phyloP scores from a whole-genome alignment of 2,888 invertebrate genomes.

The Volucella inflata region DNA sequence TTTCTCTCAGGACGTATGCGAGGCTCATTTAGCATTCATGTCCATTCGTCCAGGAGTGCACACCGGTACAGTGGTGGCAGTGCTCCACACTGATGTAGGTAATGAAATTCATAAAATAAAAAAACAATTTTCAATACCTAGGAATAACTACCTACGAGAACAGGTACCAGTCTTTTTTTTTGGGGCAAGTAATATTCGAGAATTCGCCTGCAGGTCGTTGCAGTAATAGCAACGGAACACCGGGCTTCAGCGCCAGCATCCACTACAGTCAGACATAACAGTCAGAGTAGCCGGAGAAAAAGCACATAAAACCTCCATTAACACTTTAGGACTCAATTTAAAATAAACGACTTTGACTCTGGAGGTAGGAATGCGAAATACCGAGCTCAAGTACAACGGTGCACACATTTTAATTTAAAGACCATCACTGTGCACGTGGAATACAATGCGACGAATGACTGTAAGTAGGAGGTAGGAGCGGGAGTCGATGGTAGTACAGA shows the following conservation, averaged over 20 bases:
- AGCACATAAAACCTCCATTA: slow-evolving; percentile 68
- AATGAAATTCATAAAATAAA: slow-evolving; percentile 63
- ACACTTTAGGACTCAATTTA: slow-evolving; percentile 75
- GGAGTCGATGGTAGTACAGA: no score
- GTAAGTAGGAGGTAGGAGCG: not conserved
- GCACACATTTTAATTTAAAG: slow-evolving; percentile 70
- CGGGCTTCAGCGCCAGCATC: no score
- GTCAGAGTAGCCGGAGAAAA: slow-evolving; percentile 2
- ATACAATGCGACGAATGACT: slow-evolving; percentile 14
- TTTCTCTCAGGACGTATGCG: slow-evolving; percentile 11
- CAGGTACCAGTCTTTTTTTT: slow-evolving; percentile 9
- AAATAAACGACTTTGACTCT: slow-evolving; percentile 72
- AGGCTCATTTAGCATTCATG: slow-evolving; percentile 61
- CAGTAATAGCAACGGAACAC: no score
- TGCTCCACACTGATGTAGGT: slow-evolving; percentile 24
- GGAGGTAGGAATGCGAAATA: slow-evolving; percentile 28
- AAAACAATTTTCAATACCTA: slow-evolving; percentile 37
- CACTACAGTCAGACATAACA: no score
- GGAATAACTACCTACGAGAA: not conserved
- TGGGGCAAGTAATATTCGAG: slow-evolving; percentile 35
- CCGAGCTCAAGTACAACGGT: slow-evolving; percentile 46
- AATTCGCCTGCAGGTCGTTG: not conserved
- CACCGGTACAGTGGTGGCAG: slow-evolving; percentile 1
- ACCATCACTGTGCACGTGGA: slow-evolving; percentile 35
- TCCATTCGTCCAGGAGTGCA: slow-evolving; percentile 28